A percentile compares a stretch with the other conserved stretches of the same genome.
Conservation (phyloP, 2,113 vertebrate species). For the Psittacus erithacus region DNA sequence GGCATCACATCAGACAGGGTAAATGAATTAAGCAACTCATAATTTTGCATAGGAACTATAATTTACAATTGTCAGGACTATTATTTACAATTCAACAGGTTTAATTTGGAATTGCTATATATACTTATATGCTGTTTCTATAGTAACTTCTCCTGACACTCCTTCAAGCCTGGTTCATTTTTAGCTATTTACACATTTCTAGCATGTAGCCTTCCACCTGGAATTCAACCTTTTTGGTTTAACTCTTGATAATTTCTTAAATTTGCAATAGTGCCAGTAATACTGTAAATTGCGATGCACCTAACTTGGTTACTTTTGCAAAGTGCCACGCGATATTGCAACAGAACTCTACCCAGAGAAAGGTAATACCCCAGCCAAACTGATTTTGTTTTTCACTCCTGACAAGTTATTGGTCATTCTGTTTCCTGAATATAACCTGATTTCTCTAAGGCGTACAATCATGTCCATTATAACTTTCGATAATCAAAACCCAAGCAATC, state of each 20-base stretch:
- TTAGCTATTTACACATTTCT: not conserved
- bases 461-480: not conserved
- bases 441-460: not conserved
- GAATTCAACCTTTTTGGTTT: not conserved
- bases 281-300: not conserved
- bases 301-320: not conserved
- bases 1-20: not conserved
- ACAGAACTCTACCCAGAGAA: not conserved
- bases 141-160: not conserved
- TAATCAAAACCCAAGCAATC: not conserved
- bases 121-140: not conserved
- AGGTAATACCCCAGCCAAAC: not conserved
- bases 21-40: not conserved
- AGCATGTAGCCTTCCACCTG: not conserved
- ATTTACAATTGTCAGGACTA: not conserved
- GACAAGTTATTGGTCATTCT: not conserved
- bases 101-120: not conserved
- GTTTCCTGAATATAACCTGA: not conserved
- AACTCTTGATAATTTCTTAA: not conserved
- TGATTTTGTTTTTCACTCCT: not conserved
- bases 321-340: not conserved
- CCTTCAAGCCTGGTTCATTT: not conserved
- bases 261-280: not conserved
- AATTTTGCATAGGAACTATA: not conserved
- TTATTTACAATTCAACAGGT: slow-evolving; percentile 3